Percentiles rank a stretch among this genome's conserved stretches.
Evolutionary conservation across 1,140 invertebrate species (phyloP).

Genomic region (Triops longicaudatus): DNA sequence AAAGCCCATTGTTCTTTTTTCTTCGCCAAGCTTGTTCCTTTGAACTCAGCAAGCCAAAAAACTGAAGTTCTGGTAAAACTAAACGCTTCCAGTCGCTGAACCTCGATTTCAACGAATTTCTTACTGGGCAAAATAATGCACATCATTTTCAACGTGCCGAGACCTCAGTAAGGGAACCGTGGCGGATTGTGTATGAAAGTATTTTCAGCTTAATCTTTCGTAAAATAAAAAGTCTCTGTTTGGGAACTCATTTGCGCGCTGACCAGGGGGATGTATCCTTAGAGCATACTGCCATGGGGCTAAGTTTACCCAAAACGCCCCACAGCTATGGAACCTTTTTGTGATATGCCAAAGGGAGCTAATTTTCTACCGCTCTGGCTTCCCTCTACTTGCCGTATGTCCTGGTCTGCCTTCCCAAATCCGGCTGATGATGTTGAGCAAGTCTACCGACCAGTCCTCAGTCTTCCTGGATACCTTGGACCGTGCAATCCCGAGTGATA

Average conservation of each 20-base stretch:
- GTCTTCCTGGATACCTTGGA: not conserved
- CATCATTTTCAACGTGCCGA: no score
- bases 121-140: no score
- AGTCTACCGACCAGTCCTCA: not conserved
- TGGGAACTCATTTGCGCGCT: no score
- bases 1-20: not conserved
- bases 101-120: no score
- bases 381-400: not conserved
- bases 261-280: not conserved
- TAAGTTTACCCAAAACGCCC: not conserved
- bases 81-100: no score
- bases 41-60: not conserved
- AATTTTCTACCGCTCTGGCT: not conserved
- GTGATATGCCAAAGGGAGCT: slow-evolving; percentile 6
- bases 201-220: no score
- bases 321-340: not conserved
- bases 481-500: not conserved
- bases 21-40: not conserved
- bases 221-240: no score
- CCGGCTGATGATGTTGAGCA: not conserved
- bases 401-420: not conserved
- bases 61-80: not conserved
- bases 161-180: no score
- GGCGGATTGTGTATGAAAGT: no score
- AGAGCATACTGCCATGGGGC: not conserved